These are phyloP conservation scores for Pachymerium ferrugineum DNA, from an alignment of 2,888 invertebrate genomes.

Conservation along the genomic window DNA sequence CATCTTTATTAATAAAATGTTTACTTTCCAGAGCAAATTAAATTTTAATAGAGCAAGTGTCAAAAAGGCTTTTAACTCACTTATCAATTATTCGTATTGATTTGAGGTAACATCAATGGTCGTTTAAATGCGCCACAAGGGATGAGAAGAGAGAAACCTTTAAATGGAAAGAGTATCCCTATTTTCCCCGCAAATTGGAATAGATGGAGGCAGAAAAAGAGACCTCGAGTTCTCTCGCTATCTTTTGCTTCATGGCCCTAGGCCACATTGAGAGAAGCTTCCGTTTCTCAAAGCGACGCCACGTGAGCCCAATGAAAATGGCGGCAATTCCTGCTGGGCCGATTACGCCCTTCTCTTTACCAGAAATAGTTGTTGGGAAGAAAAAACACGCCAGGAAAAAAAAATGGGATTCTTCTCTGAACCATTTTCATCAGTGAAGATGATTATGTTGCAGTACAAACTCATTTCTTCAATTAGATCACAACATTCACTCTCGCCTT, in stretches of 20 bases:
- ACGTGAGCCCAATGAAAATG: neutral
- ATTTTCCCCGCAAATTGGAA: neutral
- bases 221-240: neutral
- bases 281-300: neutral
- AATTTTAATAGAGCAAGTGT: too few species aligned
- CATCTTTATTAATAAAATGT: too few species aligned
- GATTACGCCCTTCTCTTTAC: neutral
- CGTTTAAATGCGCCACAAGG: too few species aligned
- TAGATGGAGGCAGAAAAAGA: neutral
- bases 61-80: neutral
- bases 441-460: too few species aligned
- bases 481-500: too few species aligned
- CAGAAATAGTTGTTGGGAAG: too few species aligned
- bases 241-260: neutral
- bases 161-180: neutral
- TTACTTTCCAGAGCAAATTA: too few species aligned
- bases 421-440: too few species aligned
- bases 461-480: too few species aligned
- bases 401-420: too few species aligned
- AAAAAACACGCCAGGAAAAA: neutral
- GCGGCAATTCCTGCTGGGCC: constrained; percentile 1
- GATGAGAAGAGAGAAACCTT: neutral
- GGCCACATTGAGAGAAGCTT: neutral
- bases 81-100: neutral
- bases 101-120: neutral